phyloP scores from a whole-genome alignment of 2,888 invertebrate genomes.

The Tachina fera region DNA sequence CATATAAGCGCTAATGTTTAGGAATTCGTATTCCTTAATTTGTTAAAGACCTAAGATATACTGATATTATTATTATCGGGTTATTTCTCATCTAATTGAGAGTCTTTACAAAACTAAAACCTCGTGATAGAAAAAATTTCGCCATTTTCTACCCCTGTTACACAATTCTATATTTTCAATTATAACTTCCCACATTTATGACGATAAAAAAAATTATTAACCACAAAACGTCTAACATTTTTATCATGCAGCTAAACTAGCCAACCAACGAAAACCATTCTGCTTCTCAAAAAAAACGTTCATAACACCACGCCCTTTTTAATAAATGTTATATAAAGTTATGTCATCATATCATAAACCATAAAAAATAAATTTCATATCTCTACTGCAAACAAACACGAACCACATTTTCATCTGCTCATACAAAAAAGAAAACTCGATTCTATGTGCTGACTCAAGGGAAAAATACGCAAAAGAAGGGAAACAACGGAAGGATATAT shows the following conservation, averaged over 20 bases:
- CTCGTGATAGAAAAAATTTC: neutral
- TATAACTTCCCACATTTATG: slow-evolving; percentile 54
- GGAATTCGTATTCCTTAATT: too few relatives aligned
- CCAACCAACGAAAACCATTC: slow-evolving; percentile 43
- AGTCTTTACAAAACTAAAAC: neutral
- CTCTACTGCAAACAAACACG: slow-evolving; percentile 49
- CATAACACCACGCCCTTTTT: slow-evolving; percentile 65
- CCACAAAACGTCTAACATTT: slow-evolving; percentile 47
- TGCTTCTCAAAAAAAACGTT: neutral
- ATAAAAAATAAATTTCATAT: slow-evolving; percentile 67
- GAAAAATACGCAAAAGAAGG: slow-evolving; percentile 24
- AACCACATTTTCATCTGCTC: slow-evolving; percentile 65
- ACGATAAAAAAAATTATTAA: slow-evolving; percentile 59
- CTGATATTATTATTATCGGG: too few relatives aligned
- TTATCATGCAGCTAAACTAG: slow-evolving; percentile 31
- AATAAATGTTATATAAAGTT: slow-evolving; percentile 67
- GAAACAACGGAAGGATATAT: slow-evolving; percentile 44
- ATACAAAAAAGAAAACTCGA: slow-evolving; percentile 4
- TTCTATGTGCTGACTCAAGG: neutral
- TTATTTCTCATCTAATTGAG: neutral
- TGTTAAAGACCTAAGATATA: too few relatives aligned
- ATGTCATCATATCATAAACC: slow-evolving; percentile 69
- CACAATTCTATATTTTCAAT: slow-evolving; percentile 56
- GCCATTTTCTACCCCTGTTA: slow-evolving; percentile 68
- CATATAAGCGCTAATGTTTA: too few relatives aligned